Evolutionary conservation across 2,113 vertebrate genomes (phyloP).

Genomic region (Condylura cristata): DNA sequence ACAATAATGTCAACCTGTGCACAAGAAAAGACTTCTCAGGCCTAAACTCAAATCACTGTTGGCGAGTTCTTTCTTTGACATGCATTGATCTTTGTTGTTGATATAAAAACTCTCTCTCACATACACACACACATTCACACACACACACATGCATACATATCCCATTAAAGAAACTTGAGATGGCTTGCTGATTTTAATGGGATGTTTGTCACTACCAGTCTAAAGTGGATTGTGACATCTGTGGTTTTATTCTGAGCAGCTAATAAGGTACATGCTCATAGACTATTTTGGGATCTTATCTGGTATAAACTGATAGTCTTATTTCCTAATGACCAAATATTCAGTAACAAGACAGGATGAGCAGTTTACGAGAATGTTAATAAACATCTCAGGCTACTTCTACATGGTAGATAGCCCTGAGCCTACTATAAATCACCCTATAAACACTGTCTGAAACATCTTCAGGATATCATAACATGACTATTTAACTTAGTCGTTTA

Average conservation of each 20-base stretch:
- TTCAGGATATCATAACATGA: slow-evolving; percentile 57
- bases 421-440: slow-evolving; percentile 54
- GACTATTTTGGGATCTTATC: slow-evolving; percentile 19
- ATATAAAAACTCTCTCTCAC: background rate
- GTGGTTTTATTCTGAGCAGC: too few species aligned
- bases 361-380: slow-evolving; percentile 39
- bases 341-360: background rate
- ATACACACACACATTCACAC: too few species aligned
- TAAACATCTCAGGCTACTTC: background rate
- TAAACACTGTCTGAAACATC: slow-evolving; percentile 45
- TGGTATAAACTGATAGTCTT: background rate
- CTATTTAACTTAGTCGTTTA: slow-evolving; percentile 52
- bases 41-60: background rate
- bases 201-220: background rate
- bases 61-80: background rate
- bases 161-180: background rate
- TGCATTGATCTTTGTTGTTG: background rate
- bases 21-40: background rate
- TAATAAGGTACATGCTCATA: background rate
- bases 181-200: background rate
- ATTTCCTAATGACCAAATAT: background rate
- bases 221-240: background rate
- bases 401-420: background rate
- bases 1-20: background rate
- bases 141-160: background rate